Evolutionary conservation across 2,113 vertebrate species (phyloP).

Genomic region (Jaculus jaculus): DNA sequence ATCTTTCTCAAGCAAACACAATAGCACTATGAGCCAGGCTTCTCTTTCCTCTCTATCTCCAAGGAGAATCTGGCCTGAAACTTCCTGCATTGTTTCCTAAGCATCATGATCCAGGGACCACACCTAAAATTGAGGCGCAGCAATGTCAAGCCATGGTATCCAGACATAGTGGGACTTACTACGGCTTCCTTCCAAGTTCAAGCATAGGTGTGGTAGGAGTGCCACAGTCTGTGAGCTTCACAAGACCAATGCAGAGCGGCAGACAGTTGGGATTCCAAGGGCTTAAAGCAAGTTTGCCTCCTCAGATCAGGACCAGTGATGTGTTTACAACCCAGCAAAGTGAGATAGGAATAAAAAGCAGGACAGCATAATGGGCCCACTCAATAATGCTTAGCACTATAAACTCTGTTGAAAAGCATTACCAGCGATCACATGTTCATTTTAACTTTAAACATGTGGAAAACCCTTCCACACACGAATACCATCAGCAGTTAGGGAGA

Average conservation of each 20-base stretch:
- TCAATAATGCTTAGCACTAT: background rate
- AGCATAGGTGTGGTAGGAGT: no score
- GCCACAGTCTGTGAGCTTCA: background rate
- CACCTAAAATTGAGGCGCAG: background rate
- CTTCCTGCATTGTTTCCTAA: background rate
- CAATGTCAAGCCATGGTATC: background rate
- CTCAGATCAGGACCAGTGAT: background rate
- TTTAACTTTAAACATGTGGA: background rate
- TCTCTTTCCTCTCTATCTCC: background rate
- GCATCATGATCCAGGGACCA: background rate
- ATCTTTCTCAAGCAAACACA: constrained; percentile 34
- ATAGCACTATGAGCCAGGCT: background rate
- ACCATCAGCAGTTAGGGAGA: constrained; percentile 9
- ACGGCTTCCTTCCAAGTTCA: background rate
- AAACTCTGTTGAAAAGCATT: background rate
- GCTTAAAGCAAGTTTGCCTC: background rate
- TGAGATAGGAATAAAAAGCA: background rate
- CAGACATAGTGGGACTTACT: background rate
- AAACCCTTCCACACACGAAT: background rate
- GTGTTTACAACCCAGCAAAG: background rate
- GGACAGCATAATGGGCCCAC: background rate
- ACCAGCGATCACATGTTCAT: background rate
- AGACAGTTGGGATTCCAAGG: background rate
- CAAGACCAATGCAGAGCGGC: background rate
- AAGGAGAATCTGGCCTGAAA: background rate